Base-by-base conservation (phyloP, 2,888 invertebrate species). In the Polia nebulosa region DNA sequence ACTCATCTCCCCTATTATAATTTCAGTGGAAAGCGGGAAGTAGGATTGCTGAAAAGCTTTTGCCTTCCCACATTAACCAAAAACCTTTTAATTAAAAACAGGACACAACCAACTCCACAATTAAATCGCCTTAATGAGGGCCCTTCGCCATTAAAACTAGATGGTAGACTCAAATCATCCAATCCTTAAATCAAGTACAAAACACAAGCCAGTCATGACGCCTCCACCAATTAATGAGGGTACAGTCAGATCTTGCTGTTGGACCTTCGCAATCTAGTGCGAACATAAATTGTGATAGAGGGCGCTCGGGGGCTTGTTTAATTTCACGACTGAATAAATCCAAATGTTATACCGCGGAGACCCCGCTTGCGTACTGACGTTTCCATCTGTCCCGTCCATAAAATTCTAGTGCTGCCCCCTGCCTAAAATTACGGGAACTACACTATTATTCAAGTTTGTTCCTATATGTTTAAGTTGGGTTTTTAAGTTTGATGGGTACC, bases 261-360 rank as follows among this genome's bases (percentile, higher is more conserved):
- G 87, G 90, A 88, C 91, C 91, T 89, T 91, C 88, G 91, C 92
- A 92, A 92, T 92, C 93, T 94, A 94, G 93, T 94, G 94, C 90
- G 93, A 92, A 94, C 94, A 93, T 95, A 94, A 94, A 95, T 94
- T 92, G 92, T 92, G 92, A 94, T 93, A 92, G 93, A 90, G 91
- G 89, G 90, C 88, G 92, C 92, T 85, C 80, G 81, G 92, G 92
- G 93, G 91, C 92, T 93, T 94, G 94, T 94, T 94, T 95, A 93
- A 94, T 95, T 95, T 95, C 95, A 95, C 94, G 95, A 91, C 91
- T 94, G 94, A 93, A 95, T 95, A 94, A 95, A 94, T 94, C 92
- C 93, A 91, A 94, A 95, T 94, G 95, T 91, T 92, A 91, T 92
- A 91, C 91, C 89, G 86, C 84, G 79, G 90, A 89, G 91, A 71